phyloP scores from a whole-genome alignment of 2,888 invertebrate genomes.

The Meloe dianella region DNA sequence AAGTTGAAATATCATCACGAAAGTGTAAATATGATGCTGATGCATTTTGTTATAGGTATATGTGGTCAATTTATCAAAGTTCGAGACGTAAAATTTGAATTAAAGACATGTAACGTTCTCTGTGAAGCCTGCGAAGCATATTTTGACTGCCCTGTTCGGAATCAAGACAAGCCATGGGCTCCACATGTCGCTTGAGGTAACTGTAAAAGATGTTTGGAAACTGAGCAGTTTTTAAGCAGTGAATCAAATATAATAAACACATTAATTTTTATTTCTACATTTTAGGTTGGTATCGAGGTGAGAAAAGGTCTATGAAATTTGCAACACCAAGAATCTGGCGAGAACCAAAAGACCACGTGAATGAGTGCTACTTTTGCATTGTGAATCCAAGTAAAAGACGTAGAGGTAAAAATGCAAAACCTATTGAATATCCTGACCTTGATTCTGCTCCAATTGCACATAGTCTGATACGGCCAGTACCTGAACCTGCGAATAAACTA shows the following conservation, averaged over 20 bases:
- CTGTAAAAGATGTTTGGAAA: too few species aligned
- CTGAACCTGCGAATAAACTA: too few species aligned
- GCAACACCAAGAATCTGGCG: constrained; percentile 44
- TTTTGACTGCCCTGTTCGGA: constrained; percentile 33
- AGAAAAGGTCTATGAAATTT: constrained; percentile 39
- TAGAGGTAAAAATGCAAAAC: background rate
- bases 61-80: constrained; percentile 42
- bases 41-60: too few species aligned
- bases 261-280: constrained; percentile 25
- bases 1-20: too few species aligned
- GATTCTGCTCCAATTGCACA: too few species aligned
- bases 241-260: too few species aligned
- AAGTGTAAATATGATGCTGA: too few species aligned
- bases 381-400: constrained; percentile 27
- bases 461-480: too few species aligned
- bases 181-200: constrained; percentile 37
- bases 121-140: constrained; percentile 43
- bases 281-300: too few species aligned
- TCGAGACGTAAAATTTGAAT: constrained; percentile 33
- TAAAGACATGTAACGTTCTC: constrained; percentile 29
- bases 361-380: constrained; percentile 49
- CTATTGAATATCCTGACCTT: too few species aligned
- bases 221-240: too few species aligned
- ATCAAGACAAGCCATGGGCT: constrained; percentile 40
- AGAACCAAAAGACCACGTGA: constrained; percentile 45